phyloP scores from a whole-genome alignment of 2,797 vertebrate genomes.

The Sebastes melanostomus region DNA sequence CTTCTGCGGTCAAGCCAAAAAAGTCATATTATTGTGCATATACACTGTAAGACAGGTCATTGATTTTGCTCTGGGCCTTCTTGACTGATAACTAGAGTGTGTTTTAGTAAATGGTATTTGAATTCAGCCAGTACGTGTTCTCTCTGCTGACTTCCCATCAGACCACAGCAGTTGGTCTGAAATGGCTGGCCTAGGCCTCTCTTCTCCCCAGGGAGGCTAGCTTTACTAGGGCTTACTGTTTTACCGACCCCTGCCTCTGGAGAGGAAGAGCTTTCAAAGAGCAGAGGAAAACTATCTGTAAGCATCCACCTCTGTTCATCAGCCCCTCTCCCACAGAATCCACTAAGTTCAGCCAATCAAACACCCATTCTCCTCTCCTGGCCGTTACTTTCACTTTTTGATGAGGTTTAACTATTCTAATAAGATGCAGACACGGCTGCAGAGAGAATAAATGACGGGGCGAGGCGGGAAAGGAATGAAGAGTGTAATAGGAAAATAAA shows the following conservation, averaged over 20 bases:
- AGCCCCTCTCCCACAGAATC: background rate
- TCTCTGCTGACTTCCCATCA: background rate
- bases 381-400: constrained; percentile 11
- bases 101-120: background rate
- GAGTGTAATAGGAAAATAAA: background rate
- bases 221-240: constrained; percentile 11
- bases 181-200: background rate
- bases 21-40: too few species aligned
- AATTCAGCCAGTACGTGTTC: background rate
- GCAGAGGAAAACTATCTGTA: constrained; percentile 8
- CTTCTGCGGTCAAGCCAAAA: too few species aligned
- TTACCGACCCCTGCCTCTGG: constrained; percentile 1
- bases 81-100: background rate
- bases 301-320: constrained; percentile 16
- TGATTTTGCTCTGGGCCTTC: background rate
- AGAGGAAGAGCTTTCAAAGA: constrained; percentile 37
- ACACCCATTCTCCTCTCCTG: background rate
- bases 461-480: background rate
- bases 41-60: too few species aligned
- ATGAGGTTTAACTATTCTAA: constrained; percentile 19
- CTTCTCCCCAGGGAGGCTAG: background rate
- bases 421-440: constrained; percentile 3
- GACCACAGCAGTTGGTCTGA: background rate
- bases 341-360: constrained; percentile 24
- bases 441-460: background rate